These are phyloP conservation scores for Agapornis roseicollis DNA, from an alignment of 2,113 vertebrate genomes.

Conservation along the genomic window DNA sequence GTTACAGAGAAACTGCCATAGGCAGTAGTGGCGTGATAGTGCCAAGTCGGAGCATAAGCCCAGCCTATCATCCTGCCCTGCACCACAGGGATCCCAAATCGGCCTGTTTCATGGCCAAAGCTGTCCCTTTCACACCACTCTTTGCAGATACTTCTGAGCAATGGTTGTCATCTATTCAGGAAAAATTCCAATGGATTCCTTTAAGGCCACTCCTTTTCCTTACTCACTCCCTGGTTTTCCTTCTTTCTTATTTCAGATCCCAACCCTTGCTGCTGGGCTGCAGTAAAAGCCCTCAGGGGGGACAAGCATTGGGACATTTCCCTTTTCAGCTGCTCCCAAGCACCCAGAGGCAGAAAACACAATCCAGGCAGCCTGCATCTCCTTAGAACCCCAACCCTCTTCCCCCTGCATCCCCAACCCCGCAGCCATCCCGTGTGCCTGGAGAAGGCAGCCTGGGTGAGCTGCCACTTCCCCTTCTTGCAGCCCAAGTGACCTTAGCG, in stretches of 20 bases:
- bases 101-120: background rate
- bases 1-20: rapidly evolving
- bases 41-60: background rate
- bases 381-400: background rate
- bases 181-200: background rate
- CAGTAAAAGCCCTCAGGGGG: background rate
- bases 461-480: background rate
- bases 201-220: background rate
- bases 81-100: background rate
- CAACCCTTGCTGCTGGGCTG: background rate
- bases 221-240: background rate
- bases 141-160: background rate
- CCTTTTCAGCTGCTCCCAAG: background rate
- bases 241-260: background rate
- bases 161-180: background rate
- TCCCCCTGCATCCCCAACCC: background rate
- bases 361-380: background rate
- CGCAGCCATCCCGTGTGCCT: rapidly evolving
- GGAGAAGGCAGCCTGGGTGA: background rate
- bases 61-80: background rate
- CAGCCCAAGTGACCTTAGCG: background rate
- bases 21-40: background rate
- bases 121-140: background rate
- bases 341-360: background rate
- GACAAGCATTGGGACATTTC: background rate